Conservation (phyloP, 2,888 invertebrate species). For the Blomia tropicalis region DNA sequence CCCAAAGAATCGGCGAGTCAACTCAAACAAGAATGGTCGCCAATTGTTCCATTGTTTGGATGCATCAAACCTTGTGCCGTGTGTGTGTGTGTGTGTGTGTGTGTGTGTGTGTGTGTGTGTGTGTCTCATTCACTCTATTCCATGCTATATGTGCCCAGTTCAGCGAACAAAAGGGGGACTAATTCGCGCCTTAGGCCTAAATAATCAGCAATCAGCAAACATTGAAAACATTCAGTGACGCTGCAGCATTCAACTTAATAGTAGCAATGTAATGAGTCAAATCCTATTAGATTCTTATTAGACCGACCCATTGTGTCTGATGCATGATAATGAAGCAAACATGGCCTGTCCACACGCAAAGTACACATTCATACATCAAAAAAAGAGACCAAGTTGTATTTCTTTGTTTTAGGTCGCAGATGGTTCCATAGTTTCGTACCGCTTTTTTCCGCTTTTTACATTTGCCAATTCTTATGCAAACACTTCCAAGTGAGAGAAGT, state of each 20-base stretch:
- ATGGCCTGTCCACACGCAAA: not conserved
- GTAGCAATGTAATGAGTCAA: conserved; percentile 16
- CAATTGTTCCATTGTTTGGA: not conserved
- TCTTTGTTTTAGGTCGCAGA: conserved; percentile 15
- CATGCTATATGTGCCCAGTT: no score
- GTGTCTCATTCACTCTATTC: no score
- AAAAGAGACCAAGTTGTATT: not conserved
- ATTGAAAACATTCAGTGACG: not conserved
- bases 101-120: no score
- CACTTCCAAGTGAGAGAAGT: not conserved
- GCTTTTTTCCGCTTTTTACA: not conserved
- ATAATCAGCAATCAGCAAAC: conserved; percentile 19
- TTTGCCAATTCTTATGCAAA: conserved; percentile 8
- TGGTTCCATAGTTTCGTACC: not conserved
- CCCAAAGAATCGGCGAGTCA: conserved; percentile 10
- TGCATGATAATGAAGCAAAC: conserved; percentile 11
- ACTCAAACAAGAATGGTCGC: conserved; percentile 9
- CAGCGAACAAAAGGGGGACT: no score
- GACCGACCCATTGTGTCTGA: not conserved
- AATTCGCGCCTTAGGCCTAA: conserved; percentile 17
- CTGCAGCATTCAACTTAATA: not conserved
- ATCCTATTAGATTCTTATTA: conserved; percentile 18
- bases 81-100: no score
- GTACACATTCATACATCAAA: not conserved
- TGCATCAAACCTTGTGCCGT: no score